These are phyloP conservation scores for Didymodactylos carnosus DNA, from an alignment of 2,888 invertebrate species.

Conservation along the genomic window DNA sequence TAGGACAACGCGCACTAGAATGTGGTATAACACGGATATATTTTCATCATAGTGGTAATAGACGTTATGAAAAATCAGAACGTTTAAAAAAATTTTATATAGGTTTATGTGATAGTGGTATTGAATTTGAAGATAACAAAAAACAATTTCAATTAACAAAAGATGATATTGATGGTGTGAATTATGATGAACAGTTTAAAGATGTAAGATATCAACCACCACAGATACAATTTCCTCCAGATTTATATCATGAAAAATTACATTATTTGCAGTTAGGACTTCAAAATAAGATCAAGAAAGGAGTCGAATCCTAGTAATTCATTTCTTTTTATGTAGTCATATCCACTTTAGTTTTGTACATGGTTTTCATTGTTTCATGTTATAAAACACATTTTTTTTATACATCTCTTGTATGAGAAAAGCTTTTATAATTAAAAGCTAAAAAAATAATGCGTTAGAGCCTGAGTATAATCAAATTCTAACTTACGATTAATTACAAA, in stretches of 20 bases:
- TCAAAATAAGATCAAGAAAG: not conserved
- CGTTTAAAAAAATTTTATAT: not conserved
- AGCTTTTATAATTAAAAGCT: no score
- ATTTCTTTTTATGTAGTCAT: no score
- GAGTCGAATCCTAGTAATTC: no score
- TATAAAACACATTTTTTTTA: no score
- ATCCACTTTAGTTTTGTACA: no score
- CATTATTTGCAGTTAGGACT: not conserved
- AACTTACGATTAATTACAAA: no score
- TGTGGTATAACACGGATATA: not conserved
- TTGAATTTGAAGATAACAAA: not conserved
- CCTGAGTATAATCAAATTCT: no score
- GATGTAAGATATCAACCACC: not conserved
- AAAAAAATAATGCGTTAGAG: no score
- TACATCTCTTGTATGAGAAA: no score
- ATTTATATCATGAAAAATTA: not conserved
- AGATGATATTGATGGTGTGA: not conserved
- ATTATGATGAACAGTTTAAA: not conserved
- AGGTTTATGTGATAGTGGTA: not conserved
- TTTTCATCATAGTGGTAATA: not conserved
- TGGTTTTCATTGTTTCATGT: no score
- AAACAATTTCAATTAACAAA: not conserved
- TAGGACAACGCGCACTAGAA: not conserved
- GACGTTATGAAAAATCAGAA: not conserved
- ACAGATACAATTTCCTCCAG: not conserved